These are phyloP conservation scores for Drosophila pachea DNA, from an alignment of 1,140 invertebrate genomes.

Conservation along the genomic window DNA sequence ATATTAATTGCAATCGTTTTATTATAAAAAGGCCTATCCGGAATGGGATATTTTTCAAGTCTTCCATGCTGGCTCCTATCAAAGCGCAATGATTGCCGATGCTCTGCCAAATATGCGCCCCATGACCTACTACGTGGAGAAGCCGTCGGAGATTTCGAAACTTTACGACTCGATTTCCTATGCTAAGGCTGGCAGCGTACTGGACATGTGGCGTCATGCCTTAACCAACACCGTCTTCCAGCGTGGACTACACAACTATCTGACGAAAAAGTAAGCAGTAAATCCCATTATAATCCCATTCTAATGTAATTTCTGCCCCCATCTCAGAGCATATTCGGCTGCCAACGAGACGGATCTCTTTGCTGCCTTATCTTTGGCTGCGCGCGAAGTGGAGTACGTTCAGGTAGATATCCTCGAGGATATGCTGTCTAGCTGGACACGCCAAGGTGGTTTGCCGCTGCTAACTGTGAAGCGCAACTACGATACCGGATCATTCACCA, in stretches of 20 bases:
- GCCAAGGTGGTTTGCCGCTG: slow-evolving; percentile 85
- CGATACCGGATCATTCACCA: slow-evolving; percentile 56
- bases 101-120: slow-evolving; percentile 83
- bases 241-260: slow-evolving; percentile 88
- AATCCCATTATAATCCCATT: background rate
- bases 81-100: slow-evolving; percentile 84
- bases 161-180: slow-evolving; percentile 92
- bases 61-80: slow-evolving; percentile 86
- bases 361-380: slow-evolving; percentile 81
- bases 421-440: slow-evolving; percentile 84
- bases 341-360: slow-evolving; percentile 85
- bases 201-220: slow-evolving; percentile 96
- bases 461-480: slow-evolving; percentile 81
- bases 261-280: slow-evolving; percentile 81
- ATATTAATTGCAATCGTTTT: background rate
- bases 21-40: slow-evolving; percentile 80
- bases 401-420: slow-evolving; percentile 58
- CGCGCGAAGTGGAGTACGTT: slow-evolving; percentile 66
- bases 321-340: slow-evolving; percentile 73
- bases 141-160: slow-evolving; percentile 85
- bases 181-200: slow-evolving; percentile 83
- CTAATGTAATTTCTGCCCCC: background rate
- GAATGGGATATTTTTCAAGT: slow-evolving; percentile 89
- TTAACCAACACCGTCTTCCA: slow-evolving; percentile 91
- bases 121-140: slow-evolving; percentile 86